phyloP scores from a whole-genome alignment of 2,113 vertebrate genomes.

The Vicugna pacos region DNA sequence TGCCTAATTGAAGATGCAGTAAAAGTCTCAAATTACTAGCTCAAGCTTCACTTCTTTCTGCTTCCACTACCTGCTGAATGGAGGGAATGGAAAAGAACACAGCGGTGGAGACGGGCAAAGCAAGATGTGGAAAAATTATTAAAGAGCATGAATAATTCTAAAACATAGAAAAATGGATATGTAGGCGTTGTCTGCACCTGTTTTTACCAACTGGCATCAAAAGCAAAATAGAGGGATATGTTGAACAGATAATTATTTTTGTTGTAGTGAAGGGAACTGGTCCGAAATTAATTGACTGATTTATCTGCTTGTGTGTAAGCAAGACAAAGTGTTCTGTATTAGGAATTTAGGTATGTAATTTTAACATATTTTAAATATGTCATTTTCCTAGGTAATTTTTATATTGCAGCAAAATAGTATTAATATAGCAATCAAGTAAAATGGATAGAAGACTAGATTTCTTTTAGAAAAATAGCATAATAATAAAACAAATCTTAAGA shows the following conservation, averaged over 20 bases:
- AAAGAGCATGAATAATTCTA: background rate
- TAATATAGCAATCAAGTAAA: background rate
- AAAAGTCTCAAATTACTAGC: conserved; percentile 64
- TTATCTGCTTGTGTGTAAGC: background rate
- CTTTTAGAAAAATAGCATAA: background rate
- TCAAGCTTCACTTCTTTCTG: conserved; percentile 71
- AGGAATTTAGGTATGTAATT: background rate
- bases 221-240: background rate
- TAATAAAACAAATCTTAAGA: background rate
- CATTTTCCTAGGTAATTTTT: background rate
- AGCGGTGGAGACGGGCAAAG: background rate
- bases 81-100: conserved; percentile 39
- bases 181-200: background rate
- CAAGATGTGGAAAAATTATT: background rate
- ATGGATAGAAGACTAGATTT: background rate
- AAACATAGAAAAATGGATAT: background rate
- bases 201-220: background rate
- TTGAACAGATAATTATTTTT: background rate
- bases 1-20: conserved; percentile 69
- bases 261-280: background rate
- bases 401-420: background rate
- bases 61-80: conserved; percentile 56
- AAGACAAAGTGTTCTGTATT: background rate
- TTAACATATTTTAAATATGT: background rate
- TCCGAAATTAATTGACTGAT: background rate